Base-by-base conservation (phyloP, 2,888 invertebrate species). In the Leptarthrus brevirostris region DNA sequence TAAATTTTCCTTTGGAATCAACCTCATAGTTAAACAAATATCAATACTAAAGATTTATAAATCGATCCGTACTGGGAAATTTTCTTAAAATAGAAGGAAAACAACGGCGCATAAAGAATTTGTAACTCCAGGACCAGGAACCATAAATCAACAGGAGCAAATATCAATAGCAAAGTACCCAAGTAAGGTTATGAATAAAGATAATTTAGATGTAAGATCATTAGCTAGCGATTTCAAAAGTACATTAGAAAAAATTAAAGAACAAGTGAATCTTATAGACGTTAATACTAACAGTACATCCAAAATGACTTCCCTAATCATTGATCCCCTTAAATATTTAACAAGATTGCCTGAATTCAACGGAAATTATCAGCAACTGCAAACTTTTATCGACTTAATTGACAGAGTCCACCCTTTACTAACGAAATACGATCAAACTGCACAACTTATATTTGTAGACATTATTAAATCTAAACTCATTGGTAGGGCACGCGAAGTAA, bases 391-490 rank as follows among this genome's bases (percentile, higher is more conserved):
- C 8, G 54, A 54, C 12, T n/a, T 54, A 20, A 14, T 54, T 2
- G 54, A 54, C 10, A 22, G 20, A 24, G 24, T 54, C 8, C 26
- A 54, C n/a, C 54, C 54, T 2, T 12, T n/a, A n/a, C 26, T 54
- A 2, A 8, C 14, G 2, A 22, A 12, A 8, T 54, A 54, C 26
- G 22, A 54, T 14, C 24, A 12, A 3, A n/a, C 24, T 8, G 8
- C 54, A 4, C 54, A 54, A 26, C 12, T 3, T 2, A 26, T 54
- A 54, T 71, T 74, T 24, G 70, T 52, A 20, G 71, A 74, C 22
- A 5, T 20, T 2, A n/a, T 71, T 10, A 74, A 58, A 53, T 36
- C 71, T 16, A 74, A 61, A 53, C n/a, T 74, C 4, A 74, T 40
- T 52, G 44, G 61, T 3, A 74, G 40, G 26, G 40, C 74, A 6